Evolutionary conservation across 2,113 vertebrate species (phyloP), one percentile per base, ranked within the genome.

Genomic region (Maccullochella peelii): DNA sequence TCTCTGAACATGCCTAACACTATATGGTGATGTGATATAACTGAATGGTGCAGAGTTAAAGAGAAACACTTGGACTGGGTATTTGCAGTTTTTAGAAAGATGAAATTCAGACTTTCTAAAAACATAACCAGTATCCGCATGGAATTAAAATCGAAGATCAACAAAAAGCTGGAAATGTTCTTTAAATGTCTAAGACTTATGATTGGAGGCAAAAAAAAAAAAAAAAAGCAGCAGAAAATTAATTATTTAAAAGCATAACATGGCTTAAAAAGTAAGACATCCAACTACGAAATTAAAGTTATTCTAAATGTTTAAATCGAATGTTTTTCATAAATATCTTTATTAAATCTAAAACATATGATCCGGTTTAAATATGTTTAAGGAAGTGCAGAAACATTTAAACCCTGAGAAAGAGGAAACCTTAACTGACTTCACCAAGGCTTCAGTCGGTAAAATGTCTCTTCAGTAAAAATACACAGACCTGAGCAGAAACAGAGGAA

Each of bases 401-500:
- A 23, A 72, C 5, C n/a, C 5, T 8, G 47, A 77, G 25, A 54
- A 40, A 49, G 33, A 59, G 6, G 18, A 69, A 59, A 52, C 33
- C 40, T 79, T 2, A 1, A 44, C 2, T 42, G 52, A 50, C 59
- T 79, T 68, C 15, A 23, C n/a, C 12, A 6, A 12, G 69, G 27
- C 69, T 30, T 67, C 30, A 70, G 38, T 63, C 49, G 68, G 66
- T 67, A 4, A 86, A 88, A 44, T 65, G 70, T 33, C 33, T 86
- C 81, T 69, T 44, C 73, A 62, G 70, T 50, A 77, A 77, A 88
- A 84, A 79, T 25, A 79, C 49, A 49, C 80, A 66, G 75, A 78
- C 75, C 72, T 79, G 68, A 76, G 83, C 86, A 81, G 80, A 86
- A 85, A 77, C 11, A 75, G 12, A 85, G 65, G 79, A 73, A 85